These are phyloP conservation scores for Cyclophora albipunctata DNA, from an alignment of 2,888 invertebrate genomes.

Conservation along the genomic window DNA sequence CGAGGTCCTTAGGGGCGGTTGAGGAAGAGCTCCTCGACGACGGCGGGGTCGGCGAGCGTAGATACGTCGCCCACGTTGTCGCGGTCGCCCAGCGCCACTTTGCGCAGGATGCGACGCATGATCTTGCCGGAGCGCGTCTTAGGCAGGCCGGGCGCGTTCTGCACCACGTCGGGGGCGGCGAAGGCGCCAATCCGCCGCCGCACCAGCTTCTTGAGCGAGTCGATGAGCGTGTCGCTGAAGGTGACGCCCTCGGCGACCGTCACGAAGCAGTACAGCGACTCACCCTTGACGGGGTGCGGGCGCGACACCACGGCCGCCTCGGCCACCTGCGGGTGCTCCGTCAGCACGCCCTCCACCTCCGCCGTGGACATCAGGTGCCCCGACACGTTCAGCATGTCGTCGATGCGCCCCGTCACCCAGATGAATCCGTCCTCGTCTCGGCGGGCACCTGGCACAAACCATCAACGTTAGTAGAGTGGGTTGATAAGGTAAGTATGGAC, in stretches of 20 bases:
- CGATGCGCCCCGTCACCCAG: constrained; percentile 97
- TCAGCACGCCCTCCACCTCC: constrained; percentile 89
- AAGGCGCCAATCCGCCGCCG: constrained; percentile 96
- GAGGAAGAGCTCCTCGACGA: constrained; percentile 87
- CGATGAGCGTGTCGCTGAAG: constrained; percentile 81
- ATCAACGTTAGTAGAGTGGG: neutral
- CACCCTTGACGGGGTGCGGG: constrained; percentile 96
- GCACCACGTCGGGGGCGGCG: constrained; percentile 95
- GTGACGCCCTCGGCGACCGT: constrained; percentile 86
- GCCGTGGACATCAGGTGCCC: constrained; percentile 98
- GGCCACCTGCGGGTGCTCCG: constrained; percentile 84
- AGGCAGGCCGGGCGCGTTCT: constrained; percentile 94
- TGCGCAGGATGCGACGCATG: constrained; percentile 95
- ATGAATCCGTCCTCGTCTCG: constrained; percentile 95
- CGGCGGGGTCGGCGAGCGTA: constrained; percentile 93
- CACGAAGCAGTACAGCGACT: constrained; percentile 97
- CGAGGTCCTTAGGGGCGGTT: constrained; percentile 70
- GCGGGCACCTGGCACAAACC: constrained; percentile 80
- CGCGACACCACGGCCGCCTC: constrained; percentile 98
- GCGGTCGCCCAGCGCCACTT: constrained; percentile 91
- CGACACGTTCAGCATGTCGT: constrained; percentile 99
- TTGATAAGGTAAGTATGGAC: too few species aligned
- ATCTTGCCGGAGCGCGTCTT: constrained; percentile 99
- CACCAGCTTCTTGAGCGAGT: constrained; percentile 85
- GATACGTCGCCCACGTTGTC: constrained; percentile 92